Evolutionary conservation across 2,113 vertebrate genomes (phyloP).

Genomic region (Neopipo cinnamomea): DNA sequence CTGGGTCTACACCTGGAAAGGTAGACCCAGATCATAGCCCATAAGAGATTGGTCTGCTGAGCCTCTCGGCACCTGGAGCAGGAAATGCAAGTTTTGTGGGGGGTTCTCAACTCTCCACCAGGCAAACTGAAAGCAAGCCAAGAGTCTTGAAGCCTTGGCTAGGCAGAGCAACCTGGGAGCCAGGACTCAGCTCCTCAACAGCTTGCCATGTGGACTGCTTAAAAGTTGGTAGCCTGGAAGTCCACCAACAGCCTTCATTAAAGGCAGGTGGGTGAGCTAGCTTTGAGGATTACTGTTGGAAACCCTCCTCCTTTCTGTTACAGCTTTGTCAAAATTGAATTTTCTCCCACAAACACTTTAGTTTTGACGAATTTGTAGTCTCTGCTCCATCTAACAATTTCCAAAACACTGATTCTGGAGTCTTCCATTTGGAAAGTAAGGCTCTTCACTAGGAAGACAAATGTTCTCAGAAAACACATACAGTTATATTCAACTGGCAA

Average conservation of each 20-base stretch:
- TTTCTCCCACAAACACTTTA: neutral
- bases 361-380: neutral
- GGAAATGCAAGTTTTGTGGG: neutral
- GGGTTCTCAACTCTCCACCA: neutral
- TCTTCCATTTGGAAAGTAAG: neutral
- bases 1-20: neutral
- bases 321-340: neutral
- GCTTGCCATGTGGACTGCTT: neutral
- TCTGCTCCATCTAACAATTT: neutral
- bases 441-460: neutral
- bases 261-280: neutral
- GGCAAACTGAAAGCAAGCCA: neutral
- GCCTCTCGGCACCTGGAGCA: neutral
- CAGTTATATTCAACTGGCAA: neutral
- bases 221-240: neutral
- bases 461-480: neutral
- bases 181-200: neutral
- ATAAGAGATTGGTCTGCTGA: neutral
- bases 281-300: neutral
- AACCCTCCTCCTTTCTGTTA: neutral
- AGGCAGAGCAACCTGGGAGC: neutral
- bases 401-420: neutral
- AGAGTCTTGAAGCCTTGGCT: neutral
- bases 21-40: neutral
- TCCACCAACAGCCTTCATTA: neutral